Conservation (phyloP, 2,888 invertebrate genomes). For the Villa cingulata region DNA sequence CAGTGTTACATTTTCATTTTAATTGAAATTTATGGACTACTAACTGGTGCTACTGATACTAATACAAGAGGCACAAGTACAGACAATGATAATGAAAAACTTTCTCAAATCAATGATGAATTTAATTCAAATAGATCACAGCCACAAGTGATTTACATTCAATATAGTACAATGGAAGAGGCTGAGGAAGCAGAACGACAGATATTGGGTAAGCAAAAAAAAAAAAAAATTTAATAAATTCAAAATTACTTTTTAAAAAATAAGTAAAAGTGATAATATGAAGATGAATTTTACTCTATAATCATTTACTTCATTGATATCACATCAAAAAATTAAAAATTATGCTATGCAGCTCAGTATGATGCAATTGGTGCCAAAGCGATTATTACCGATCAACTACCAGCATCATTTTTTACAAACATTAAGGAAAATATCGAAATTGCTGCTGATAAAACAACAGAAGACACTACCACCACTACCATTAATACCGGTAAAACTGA, state of each 20-base stretch:
- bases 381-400: not conserved
- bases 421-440: too few relatives aligned
- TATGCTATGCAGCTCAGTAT: constrained; percentile 5
- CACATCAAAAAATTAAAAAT: not conserved
- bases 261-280: too few relatives aligned
- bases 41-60: constrained; percentile 2
- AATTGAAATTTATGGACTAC: too few relatives aligned
- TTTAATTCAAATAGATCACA: not conserved
- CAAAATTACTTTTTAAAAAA: too few relatives aligned
- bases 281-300: not conserved
- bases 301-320: not conserved
- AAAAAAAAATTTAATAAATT: not conserved
- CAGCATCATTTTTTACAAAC: not conserved
- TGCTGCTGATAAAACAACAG: too few relatives aligned
- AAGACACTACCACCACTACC: too few relatives aligned
- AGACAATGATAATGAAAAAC: not conserved
- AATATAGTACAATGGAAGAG: constrained; percentile 12
- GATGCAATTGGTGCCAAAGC: constrained; percentile 4
- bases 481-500: too few relatives aligned
- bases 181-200: constrained; percentile 10
- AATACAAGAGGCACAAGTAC: not conserved
- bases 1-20: too few relatives aligned
- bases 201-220: constrained; percentile 8
- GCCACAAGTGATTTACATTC: constrained; percentile 11
- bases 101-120: too few relatives aligned